Evolutionary conservation across 2,888 invertebrate species (phyloP), one percentile per base, ranked within the genome.

Genomic region (Chrysolina americana): DNA sequence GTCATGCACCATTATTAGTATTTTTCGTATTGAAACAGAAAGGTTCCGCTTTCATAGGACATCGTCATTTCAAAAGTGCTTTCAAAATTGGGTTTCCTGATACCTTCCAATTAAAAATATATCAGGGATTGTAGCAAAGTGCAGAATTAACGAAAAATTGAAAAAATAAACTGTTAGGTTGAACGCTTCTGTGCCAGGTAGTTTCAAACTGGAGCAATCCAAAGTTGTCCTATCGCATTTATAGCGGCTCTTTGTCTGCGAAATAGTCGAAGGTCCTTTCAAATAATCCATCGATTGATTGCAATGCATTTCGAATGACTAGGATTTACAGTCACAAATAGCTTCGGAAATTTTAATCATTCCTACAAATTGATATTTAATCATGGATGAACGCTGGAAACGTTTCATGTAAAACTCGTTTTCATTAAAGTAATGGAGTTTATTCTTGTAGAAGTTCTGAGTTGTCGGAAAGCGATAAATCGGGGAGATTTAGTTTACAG

Each of bases 371-470:
- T 59, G 59, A 59, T 59, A 59, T 59, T 59, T 28, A 59, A 59
- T 59, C 59, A 36, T 23, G 36, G 28, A 59, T 59, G 59, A 36
- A 28, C 59, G 36, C 36, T 59, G 28, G n/a, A 36, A 59, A 59
- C 59, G 59, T 28, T 59, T 59, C 59, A 59, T 36, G 59, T 59
- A 59, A n/a, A 59, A 59, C 59, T n/a, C 28, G 59, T 59, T 36
- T 59, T 59, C 59, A 59, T 59, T 59, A 59, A 59, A 28, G 36
- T 59, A 59, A 59, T 59, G 59, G 59, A 59, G 59, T 59, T 59
- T 53, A 53, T 53, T 36, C 59, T 59, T 59, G 59, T 59, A 36
- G 28, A 59, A 59, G 59, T 59, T 59, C 23, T 23, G 36, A 36
- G 28, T 59, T 59, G 36, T 59, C n/a, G 36, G 28, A 15, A 36